Evolutionary conservation across 2,888 invertebrate species (phyloP).

Genomic region (Euplagia quadripunctaria): DNA sequence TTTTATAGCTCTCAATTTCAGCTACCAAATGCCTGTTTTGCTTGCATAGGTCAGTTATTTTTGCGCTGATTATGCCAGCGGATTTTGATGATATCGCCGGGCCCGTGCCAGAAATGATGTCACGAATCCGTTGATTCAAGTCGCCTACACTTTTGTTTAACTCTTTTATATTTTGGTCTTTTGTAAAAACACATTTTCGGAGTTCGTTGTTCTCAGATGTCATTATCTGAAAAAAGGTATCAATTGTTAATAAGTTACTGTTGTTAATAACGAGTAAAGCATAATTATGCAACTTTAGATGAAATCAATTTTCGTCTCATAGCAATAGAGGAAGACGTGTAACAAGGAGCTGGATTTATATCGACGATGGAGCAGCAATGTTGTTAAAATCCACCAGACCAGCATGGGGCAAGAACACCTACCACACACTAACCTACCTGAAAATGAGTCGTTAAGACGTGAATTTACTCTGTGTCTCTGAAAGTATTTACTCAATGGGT

Average conservation of each 20-base stretch:
- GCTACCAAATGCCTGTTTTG: slow-evolving; percentile 89
- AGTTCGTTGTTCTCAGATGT: slow-evolving; percentile 87
- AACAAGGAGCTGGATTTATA: no score
- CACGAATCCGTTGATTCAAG: slow-evolving; percentile 82
- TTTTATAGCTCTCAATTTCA: slow-evolving; percentile 88
- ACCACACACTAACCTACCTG: no score
- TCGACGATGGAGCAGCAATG: no score
- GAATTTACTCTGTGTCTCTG: no score
- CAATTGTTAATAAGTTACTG: no score
- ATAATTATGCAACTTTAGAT: no score
- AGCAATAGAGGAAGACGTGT: no score
- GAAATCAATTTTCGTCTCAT: no score
- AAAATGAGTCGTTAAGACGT: no score
- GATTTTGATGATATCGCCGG: slow-evolving; percentile 83
- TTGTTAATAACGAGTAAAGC: no score
- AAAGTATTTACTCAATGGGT: background rate
- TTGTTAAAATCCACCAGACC: no score
- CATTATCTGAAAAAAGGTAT: slow-evolving; percentile 73
- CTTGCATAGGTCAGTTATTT: slow-evolving; percentile 90
- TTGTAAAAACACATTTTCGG: slow-evolving; percentile 81
- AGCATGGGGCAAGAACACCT: no score
- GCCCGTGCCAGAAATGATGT: slow-evolving; percentile 81
- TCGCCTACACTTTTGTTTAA: slow-evolving; percentile 75
- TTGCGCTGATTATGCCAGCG: slow-evolving; percentile 87
- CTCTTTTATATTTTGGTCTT: slow-evolving; percentile 80